phyloP scores from a whole-genome alignment of 2,888 invertebrate species.

The Epinotia brunnichana region DNA sequence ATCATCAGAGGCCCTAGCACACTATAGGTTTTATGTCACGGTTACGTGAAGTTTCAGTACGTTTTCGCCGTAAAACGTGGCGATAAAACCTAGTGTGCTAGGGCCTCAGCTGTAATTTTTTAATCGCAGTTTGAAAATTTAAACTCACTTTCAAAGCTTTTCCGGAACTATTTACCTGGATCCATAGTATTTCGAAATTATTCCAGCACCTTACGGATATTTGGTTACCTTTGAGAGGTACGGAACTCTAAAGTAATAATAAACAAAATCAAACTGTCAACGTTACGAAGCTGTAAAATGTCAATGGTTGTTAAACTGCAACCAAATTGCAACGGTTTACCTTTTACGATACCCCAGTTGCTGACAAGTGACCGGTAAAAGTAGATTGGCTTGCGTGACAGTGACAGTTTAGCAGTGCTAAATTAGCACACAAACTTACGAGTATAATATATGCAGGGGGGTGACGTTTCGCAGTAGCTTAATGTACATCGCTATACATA shows the following conservation, averaged over 20 bases:
- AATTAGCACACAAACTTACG: too few relatives aligned
- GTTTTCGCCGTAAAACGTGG: too few relatives aligned
- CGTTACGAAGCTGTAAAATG: conserved; percentile 25
- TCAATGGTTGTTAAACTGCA: conserved; percentile 28
- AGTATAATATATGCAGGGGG: too few relatives aligned
- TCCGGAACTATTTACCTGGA: neutral
- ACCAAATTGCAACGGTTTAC: conserved; percentile 37
- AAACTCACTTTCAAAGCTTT: neutral
- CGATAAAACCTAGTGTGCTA: too few relatives aligned
- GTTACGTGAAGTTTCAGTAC: too few relatives aligned
- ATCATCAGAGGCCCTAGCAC: too few relatives aligned
- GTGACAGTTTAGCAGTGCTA: neutral
- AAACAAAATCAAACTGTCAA: conserved; percentile 31
- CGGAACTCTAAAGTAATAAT: conserved; percentile 23
- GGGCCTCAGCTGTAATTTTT: too few relatives aligned
- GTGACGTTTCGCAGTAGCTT: too few relatives aligned
- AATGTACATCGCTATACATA: too few relatives aligned
- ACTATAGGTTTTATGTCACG: too few relatives aligned
- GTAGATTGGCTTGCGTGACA: conserved; percentile 8
- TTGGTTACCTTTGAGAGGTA: neutral
- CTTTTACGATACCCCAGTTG: conserved; percentile 39
- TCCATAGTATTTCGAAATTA: neutral
- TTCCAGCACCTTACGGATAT: neutral
- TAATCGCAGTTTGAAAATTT: too few relatives aligned
- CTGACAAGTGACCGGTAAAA: conserved; percentile 28